phyloP scores from a whole-genome alignment of 35 echinoderm and acorn worm genomes.

The Ophiothrix spiculata region DNA sequence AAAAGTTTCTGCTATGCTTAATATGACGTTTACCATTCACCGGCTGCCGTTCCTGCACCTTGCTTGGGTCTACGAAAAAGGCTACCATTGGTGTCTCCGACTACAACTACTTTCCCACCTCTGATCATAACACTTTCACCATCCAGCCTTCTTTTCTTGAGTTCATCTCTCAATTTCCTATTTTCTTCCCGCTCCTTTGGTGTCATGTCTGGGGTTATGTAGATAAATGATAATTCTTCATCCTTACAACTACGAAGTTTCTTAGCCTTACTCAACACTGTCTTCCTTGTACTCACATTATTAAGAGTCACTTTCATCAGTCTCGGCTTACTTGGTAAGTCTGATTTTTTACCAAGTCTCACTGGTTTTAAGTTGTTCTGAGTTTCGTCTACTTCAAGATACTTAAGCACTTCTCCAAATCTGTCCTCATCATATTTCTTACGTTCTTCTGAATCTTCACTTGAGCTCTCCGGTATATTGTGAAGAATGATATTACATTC shows the following conservation, averaged over 20 bases:
- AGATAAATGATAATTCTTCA: background rate
- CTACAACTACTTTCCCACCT: background rate
- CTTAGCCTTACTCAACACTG: background rate
- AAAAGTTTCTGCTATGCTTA: background rate
- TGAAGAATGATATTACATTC: conserved; percentile 8
- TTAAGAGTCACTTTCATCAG: conserved; percentile 14
- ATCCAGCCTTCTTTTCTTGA: background rate
- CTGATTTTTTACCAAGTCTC: background rate
- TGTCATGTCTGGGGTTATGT: background rate
- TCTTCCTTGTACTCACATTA: background rate
- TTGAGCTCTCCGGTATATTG: background rate
- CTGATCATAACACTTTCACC: background rate
- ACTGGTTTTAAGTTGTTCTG: background rate
- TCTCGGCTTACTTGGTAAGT: background rate
- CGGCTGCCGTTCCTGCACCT: background rate
- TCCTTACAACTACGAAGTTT: background rate
- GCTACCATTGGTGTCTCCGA: background rate
- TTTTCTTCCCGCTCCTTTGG: background rate
- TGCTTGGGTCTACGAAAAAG: background rate
- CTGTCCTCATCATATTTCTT: background rate
- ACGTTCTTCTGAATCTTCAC: background rate
- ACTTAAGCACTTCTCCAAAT: background rate
- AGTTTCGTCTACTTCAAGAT: background rate
- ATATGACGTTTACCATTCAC: background rate
- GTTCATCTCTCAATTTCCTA: background rate